Base-by-base conservation (phyloP, 2,113 vertebrate genomes). In the Barbus barbus region DNA sequence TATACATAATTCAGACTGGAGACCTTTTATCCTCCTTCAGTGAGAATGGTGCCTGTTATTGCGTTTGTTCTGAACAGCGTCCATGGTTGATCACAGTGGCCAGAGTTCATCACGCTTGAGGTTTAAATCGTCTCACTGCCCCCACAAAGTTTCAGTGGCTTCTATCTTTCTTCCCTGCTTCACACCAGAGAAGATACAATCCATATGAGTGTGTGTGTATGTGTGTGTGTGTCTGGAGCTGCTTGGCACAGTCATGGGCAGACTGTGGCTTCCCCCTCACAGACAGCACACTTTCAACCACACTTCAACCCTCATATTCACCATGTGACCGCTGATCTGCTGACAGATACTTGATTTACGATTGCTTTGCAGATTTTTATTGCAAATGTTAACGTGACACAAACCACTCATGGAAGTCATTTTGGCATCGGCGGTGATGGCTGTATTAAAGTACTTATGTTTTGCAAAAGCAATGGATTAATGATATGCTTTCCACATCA, bases 361-460 rank as follows among this genome's bases (percentile, higher is more conserved):
- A 83, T 56, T 31, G 31, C 83, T 83, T 83, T 58, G 81, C 87
- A 72, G 78, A 73, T 76, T 86, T 88, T 88, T 86, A 88, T 69
- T 86, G 85, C 79, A 86, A 84, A 89, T 86, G 85, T 89, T 89
- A 88, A 89, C 83, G 86, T 89, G 88, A 85, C 86, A 89, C 73
- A 86, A 84, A 83, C 83, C 84, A 83, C 85, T 88, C 71, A 44
- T 74, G 82, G 84, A 84, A 88, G 81, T 88, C 85, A 61, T 83
- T 87, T 73, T 85, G 81, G 69, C 77, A 73, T 81, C 1, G 38
- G 84, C 60, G 28, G 71, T 88, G 83, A 88, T 77, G 82, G 33
- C 53, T 84, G 76, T 78, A 86, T 85, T 88, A 84, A 85, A 83
- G 84, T 65, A 80, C 77, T 65, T 61, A n/a, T 22, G 41, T 83